Percentiles rank a stretch among this genome's conserved stretches.
These are phyloP conservation scores for Channallabes apus DNA, from an alignment of 2,797 vertebrate species.

Conservation along the genomic window DNA sequence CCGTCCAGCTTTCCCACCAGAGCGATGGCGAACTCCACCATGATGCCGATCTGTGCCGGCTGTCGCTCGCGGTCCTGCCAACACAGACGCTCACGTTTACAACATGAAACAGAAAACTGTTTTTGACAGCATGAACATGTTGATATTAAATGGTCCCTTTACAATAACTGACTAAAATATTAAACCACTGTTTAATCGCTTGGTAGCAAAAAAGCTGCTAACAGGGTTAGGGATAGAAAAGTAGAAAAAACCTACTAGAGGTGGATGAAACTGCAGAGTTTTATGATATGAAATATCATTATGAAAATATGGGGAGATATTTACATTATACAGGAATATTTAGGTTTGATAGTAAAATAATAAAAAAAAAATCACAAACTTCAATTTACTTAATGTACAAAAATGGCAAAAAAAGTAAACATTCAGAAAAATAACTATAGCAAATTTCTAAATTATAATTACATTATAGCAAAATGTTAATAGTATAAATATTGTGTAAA, in stretches of 20 bases:
- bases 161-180: not conserved
- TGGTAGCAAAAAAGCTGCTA: not conserved
- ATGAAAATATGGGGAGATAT: not conserved
- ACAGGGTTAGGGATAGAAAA: too few relatives aligned
- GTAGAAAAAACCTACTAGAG: not conserved
- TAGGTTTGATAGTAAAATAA: not conserved
- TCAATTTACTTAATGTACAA: too few relatives aligned
- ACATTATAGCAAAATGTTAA: too few relatives aligned
- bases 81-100: slow-evolving; percentile 22
- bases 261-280: not conserved
- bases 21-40: slow-evolving; percentile 95
- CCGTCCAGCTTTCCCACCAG: slow-evolving; percentile 94
- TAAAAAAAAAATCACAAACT: not conserved
- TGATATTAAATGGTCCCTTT: not conserved
- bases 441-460: too few relatives aligned
- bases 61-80: slow-evolving; percentile 85
- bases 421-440: not conserved
- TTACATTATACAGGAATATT: not conserved
- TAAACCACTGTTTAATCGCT: not conserved
- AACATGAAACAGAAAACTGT: not conserved
- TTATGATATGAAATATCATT: too few relatives aligned
- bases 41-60: slow-evolving; percentile 90
- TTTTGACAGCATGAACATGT: not conserved
- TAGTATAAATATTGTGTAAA: too few relatives aligned
- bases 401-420: not conserved